phyloP scores from a whole-genome alignment of 2,797 vertebrate genomes.

The Acanthiza pusilla region DNA sequence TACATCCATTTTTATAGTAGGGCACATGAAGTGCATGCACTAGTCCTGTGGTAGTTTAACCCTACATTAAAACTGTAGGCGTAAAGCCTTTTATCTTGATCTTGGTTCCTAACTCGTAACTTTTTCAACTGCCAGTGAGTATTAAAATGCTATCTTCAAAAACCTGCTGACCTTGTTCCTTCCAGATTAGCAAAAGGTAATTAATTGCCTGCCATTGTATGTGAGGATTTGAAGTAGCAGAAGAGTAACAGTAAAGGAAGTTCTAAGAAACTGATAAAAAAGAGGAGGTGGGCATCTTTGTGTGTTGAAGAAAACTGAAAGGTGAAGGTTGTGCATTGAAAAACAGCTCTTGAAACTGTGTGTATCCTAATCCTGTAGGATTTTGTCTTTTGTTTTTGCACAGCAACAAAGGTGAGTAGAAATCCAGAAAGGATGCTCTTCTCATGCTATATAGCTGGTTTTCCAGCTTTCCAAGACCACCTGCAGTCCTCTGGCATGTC shows the following conservation, averaged over 20 bases:
- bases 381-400: not conserved
- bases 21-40: rapidly evolving
- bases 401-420: not conserved
- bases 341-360: not conserved
- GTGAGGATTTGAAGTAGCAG: not conserved
- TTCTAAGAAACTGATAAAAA: not conserved
- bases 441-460: not conserved
- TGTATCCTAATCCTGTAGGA: not conserved
- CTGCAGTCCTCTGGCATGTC: not conserved
- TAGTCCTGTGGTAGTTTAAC: not conserved
- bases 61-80: not conserved
- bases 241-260: not conserved
- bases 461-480: not conserved
- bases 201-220: not conserved
- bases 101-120: not conserved
- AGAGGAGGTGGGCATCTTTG: not conserved
- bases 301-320: not conserved
- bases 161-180: not conserved
- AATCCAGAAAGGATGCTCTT: not conserved
- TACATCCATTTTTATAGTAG: not conserved
- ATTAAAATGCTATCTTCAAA: not conserved
- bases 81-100: not conserved
- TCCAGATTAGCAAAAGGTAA: not conserved
- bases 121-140: not conserved
- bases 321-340: not conserved